Evolutionary conservation across 2,113 vertebrate species (phyloP).

Genomic region (Talpa occidentalis): DNA sequence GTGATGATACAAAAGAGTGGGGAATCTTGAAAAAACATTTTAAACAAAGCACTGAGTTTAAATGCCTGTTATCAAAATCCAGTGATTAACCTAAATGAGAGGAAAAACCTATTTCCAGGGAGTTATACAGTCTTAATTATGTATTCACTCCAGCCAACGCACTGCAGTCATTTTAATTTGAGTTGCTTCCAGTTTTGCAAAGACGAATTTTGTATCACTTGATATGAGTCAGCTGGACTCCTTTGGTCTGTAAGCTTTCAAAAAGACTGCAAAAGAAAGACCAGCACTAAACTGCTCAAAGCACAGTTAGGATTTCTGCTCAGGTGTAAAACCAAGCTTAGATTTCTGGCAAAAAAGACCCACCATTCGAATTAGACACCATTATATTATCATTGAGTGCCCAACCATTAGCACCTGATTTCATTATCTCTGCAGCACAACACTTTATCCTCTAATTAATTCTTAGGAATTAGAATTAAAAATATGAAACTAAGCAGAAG

Average conservation of each 20-base stretch:
- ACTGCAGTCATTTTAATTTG: constrained; percentile 67
- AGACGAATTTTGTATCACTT: constrained; percentile 68
- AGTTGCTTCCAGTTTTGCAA: constrained; percentile 64
- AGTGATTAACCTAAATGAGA: constrained; percentile 67
- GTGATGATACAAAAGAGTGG: constrained; percentile 32
- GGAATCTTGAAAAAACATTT: constrained; percentile 47
- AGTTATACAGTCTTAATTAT: constrained; percentile 63
- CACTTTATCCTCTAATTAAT: constrained; percentile 29
- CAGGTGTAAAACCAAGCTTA: neutral
- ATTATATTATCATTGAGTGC: neutral
- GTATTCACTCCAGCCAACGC: constrained; percentile 66
- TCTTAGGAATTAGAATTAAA: constrained; percentile 13
- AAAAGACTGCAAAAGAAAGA: constrained; percentile 24
- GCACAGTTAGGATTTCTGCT: constrained; percentile 23
- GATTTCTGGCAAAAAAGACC: constrained; percentile 39
- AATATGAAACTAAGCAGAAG: neutral
- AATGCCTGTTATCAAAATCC: constrained; percentile 68
- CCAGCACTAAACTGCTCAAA: neutral
- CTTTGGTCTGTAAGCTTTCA: constrained; percentile 30
- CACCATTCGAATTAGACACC: neutral
- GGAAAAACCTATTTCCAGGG: constrained; percentile 57
- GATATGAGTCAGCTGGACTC: constrained; percentile 67
- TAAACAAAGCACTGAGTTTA: constrained; percentile 59
- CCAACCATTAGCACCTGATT: neutral
- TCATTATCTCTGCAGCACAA: constrained; percentile 3